Evolutionary conservation across 92 coral and sea anemone species (phyloP).

Genomic region (Zoanthus sociatus): DNA sequence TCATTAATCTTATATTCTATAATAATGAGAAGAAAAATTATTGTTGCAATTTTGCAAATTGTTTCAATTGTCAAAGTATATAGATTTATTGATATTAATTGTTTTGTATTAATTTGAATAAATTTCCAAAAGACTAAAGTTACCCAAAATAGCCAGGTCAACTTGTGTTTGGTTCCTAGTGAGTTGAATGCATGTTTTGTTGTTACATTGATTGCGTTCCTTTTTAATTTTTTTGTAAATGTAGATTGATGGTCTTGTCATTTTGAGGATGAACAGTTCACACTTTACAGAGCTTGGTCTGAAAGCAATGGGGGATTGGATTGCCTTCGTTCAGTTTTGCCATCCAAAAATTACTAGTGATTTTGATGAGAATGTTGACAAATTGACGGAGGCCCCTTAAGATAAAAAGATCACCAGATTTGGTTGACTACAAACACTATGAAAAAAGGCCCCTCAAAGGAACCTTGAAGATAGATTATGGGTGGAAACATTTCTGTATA

Average conservation of each 20-base stretch:
- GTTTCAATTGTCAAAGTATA: too few relatives aligned
- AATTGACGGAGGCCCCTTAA: constrained; percentile 45
- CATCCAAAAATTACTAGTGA: constrained; percentile 9
- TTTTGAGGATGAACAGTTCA: constrained; percentile 14
- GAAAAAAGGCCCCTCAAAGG: constrained; percentile 10
- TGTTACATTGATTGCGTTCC: too few relatives aligned
- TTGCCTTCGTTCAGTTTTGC: constrained; percentile 39
- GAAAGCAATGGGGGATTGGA: constrained; percentile 40
- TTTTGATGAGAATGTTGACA: constrained; percentile 47
- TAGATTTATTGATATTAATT: too few relatives aligned
- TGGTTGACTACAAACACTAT: not conserved
- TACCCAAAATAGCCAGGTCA: too few relatives aligned
- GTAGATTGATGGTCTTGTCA: constrained; percentile 24
- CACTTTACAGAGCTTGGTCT: constrained; percentile 35
- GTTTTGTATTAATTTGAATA: too few relatives aligned
- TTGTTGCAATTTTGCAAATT: too few relatives aligned
- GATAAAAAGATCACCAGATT: constrained; percentile 6
- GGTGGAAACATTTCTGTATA: constrained; percentile 16
- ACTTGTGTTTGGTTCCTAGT: too few relatives aligned
- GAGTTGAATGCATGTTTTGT: too few relatives aligned
- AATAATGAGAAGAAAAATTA: too few relatives aligned
- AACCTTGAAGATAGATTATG: constrained; percentile 33
- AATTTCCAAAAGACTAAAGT: too few relatives aligned
- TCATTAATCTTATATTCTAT: too few relatives aligned
- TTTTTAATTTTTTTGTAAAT: too few relatives aligned